Percentiles rank a stretch among this genome's conserved stretches.
These are phyloP conservation scores for Diceros bicornis DNA, from an alignment of 2,797 vertebrate species.

Conservation along the genomic window DNA sequence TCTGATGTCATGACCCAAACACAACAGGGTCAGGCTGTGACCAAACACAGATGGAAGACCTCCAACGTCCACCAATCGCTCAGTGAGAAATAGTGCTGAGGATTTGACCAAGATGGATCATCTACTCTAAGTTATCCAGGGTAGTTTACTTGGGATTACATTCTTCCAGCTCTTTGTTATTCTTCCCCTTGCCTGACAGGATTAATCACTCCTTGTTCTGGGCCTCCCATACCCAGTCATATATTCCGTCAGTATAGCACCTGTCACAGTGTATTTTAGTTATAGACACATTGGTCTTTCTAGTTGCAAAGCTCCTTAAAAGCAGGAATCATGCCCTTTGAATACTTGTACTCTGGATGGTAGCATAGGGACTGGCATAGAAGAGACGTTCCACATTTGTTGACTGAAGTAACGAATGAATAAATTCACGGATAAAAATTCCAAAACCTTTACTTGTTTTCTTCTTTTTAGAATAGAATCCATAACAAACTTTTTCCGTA, in stretches of 20 bases:
- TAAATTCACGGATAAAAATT: not conserved
- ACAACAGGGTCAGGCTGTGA: not conserved
- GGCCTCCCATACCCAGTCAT: not conserved
- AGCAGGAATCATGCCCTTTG: not conserved
- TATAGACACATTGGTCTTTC: conserved; percentile 25
- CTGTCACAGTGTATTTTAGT: not conserved
- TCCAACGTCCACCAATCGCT: not conserved
- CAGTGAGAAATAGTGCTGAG: not conserved
- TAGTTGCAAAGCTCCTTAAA: not conserved
- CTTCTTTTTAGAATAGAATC: not conserved
- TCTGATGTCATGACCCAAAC: not conserved
- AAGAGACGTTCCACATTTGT: not conserved
- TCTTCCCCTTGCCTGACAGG: conserved; percentile 30
- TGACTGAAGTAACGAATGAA: not conserved
- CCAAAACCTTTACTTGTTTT: not conserved
- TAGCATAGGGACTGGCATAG: not conserved
- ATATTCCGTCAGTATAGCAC: not conserved
- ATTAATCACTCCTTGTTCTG: conserved; percentile 25
- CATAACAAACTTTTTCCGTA: not conserved
- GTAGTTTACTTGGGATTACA: not conserved
- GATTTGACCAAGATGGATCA: conserved; percentile 33
- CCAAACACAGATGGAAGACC: not conserved
- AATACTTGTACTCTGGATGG: not conserved
- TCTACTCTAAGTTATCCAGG: not conserved
- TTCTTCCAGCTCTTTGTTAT: not conserved